These are phyloP conservation scores for Gavialis gangeticus DNA, from an alignment of 2,113 vertebrate species.

Conservation along the genomic window DNA sequence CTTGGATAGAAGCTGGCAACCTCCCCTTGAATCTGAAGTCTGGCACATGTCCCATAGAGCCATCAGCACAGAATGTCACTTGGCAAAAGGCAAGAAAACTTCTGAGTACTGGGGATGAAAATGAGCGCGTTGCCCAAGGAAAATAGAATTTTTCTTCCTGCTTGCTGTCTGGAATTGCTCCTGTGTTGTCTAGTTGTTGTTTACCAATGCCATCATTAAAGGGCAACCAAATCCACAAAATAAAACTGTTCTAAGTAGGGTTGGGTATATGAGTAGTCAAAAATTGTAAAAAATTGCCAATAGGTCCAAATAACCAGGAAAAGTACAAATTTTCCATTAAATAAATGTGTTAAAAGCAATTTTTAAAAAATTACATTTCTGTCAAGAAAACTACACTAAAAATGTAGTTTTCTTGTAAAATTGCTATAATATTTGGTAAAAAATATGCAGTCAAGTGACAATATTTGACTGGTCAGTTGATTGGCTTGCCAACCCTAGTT, in stretches of 20 bases:
- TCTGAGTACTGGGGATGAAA: rapidly evolving
- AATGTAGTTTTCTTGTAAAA: too few relatives aligned
- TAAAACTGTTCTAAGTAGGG: not conserved
- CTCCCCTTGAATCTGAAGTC: rapidly evolving
- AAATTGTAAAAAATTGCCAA: too few relatives aligned
- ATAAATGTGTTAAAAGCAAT: too few relatives aligned
- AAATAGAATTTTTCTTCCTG: not conserved
- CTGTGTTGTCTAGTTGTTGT: not conserved
- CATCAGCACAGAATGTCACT: not conserved
- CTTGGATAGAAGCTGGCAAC: not conserved
- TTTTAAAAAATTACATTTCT: too few relatives aligned
- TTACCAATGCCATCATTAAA: not conserved
- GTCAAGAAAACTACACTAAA: too few relatives aligned
- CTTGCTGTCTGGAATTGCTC: not conserved
- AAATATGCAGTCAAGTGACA: too few relatives aligned
- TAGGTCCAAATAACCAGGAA: too few relatives aligned
- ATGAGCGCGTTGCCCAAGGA: not conserved
- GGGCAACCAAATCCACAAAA: not conserved
- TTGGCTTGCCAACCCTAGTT: too few relatives aligned
- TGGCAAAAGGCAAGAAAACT: rapidly evolving
- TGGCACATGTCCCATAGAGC: not conserved
- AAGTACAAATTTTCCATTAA: too few relatives aligned
- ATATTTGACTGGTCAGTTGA: too few relatives aligned
- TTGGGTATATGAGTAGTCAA: too few relatives aligned
- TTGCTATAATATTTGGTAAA: too few relatives aligned